These are phyloP conservation scores for Epinotia nisella DNA, from an alignment of 2,888 invertebrate species.

Conservation along the genomic window DNA sequence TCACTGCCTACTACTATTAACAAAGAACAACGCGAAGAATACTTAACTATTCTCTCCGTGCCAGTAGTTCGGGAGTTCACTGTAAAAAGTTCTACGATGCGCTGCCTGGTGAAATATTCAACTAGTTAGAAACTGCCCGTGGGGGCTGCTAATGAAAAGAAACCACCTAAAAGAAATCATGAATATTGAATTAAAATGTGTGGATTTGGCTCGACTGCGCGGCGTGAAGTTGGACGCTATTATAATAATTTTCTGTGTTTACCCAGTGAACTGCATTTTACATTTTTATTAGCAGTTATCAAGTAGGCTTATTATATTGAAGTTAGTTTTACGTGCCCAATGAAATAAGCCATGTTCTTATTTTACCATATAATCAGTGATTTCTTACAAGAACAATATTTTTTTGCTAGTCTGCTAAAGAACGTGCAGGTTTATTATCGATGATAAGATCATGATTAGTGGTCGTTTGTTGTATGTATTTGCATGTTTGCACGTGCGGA, in stretches of 20 bases:
- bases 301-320: background rate
- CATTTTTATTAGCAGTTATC: background rate
- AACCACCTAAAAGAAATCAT: slow-evolving; percentile 36
- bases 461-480: no score
- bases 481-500: no score
- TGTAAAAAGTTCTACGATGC: slow-evolving; percentile 58
- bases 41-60: slow-evolving; percentile 60
- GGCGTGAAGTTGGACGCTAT: background rate
- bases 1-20: slow-evolving; percentile 45
- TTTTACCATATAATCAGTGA: background rate
- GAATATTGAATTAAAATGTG: slow-evolving; percentile 44
- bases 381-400: no score
- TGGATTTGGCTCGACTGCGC: slow-evolving; percentile 19
- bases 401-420: no score
- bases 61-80: slow-evolving; percentile 55
- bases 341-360: background rate
- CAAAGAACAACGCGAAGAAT: slow-evolving; percentile 52
- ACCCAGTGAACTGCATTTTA: background rate
- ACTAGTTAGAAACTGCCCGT: slow-evolving; percentile 59
- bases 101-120: slow-evolving; percentile 65
- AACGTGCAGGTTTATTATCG: no score
- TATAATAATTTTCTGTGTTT: slow-evolving; percentile 16
- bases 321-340: background rate
- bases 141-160: slow-evolving; percentile 55
- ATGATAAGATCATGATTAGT: no score